These are phyloP conservation scores for Steromphala cineraria DNA, from an alignment of 2,888 invertebrate genomes.

Conservation along the genomic window DNA sequence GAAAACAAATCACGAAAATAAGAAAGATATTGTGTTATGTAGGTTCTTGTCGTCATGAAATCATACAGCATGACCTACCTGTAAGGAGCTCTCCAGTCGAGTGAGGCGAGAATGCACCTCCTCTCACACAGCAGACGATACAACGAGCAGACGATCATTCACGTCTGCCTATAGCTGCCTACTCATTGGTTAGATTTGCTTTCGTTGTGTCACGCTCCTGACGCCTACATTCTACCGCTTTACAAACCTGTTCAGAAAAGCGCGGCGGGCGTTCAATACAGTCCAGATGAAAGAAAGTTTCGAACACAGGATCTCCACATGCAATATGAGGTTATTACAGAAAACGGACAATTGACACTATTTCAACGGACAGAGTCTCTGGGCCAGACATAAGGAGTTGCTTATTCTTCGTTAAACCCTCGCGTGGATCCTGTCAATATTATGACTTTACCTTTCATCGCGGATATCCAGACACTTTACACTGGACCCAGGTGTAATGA, in stretches of 20 bases:
- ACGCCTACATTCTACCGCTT: neutral
- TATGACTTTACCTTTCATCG: too few relatives aligned
- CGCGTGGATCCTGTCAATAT: too few relatives aligned
- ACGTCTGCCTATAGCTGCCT: neutral
- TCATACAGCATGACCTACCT: neutral
- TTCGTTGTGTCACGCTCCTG: neutral
- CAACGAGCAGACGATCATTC: neutral
- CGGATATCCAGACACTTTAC: too few relatives aligned
- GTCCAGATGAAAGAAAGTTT: neutral
- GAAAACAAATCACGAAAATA: too few relatives aligned
- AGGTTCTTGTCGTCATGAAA: neutral
- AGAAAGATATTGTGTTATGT: too few relatives aligned
- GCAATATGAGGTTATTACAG: neutral
- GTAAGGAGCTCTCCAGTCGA: neutral
- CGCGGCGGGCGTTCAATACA: constrained; percentile 2
- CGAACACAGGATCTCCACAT: neutral
- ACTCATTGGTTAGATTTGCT: neutral
- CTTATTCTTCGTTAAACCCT: too few relatives aligned
- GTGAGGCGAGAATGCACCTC: neutral
- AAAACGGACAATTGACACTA: neutral
- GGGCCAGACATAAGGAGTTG: too few relatives aligned
- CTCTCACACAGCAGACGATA: neutral
- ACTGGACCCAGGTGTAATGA: too few relatives aligned
- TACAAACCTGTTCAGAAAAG: constrained; percentile 1
- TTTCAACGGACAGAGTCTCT: neutral